Evolutionary conservation across 1,140 invertebrate genomes (phyloP).

Genomic region (Protaetia brevitarsis): DNA sequence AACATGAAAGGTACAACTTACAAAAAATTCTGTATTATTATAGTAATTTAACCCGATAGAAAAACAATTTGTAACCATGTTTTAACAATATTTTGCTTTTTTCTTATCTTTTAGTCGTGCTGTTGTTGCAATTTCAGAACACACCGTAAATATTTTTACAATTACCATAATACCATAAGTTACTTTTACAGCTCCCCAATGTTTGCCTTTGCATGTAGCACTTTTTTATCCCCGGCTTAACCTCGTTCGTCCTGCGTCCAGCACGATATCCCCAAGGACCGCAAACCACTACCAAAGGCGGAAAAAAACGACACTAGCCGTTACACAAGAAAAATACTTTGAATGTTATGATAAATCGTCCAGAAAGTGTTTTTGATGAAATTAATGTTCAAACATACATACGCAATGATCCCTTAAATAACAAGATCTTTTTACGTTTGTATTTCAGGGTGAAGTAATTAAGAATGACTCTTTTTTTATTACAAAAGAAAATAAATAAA

Average conservation of each 20-base stretch:
- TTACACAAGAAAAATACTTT: slow-evolving; percentile 3
- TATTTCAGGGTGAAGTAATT: too few relatives aligned
- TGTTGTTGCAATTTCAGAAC: too few relatives aligned
- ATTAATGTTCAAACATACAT: not conserved
- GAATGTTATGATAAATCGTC: slow-evolving; percentile 17
- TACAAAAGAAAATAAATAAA: not conserved
- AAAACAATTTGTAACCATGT: not conserved
- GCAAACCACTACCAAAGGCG: not conserved
- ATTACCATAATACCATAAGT: slow-evolving; percentile 32
- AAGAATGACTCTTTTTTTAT: not conserved
- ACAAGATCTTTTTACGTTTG: too few relatives aligned
- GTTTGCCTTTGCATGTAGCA: slow-evolving; percentile 39
- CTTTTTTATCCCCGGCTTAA: slow-evolving; percentile 34
- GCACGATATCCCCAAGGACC: not conserved
- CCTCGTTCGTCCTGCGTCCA: not conserved
- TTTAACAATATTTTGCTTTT: not conserved
- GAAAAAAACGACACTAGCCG: not conserved
- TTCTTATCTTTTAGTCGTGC: not conserved
- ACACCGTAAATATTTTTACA: slow-evolving; percentile 33
- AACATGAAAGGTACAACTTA: not conserved
- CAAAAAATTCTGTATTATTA: not conserved
- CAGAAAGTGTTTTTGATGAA: not conserved
- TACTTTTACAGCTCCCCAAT: slow-evolving; percentile 31
- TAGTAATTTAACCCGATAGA: not conserved
- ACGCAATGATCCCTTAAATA: too few relatives aligned